Conservation (phyloP, 2,797 vertebrate species). For the Myotis myotis region DNA sequence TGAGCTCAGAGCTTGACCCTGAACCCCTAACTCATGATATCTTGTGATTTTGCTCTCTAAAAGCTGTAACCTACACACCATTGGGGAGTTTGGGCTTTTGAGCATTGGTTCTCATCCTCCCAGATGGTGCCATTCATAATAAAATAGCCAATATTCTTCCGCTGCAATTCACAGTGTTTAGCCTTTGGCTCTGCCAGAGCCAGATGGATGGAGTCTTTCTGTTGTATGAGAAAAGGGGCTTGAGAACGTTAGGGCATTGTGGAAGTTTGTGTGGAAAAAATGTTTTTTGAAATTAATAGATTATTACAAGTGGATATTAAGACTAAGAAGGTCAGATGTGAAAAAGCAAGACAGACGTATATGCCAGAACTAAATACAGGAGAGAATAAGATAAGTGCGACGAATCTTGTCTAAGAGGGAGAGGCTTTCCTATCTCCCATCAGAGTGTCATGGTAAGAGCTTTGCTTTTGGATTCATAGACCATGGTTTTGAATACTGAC, state of each 20-base stretch:
- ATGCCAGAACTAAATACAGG: background rate
- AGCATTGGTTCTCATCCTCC: background rate
- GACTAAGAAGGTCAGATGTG: background rate
- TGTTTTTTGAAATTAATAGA: background rate
- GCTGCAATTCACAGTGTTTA: background rate
- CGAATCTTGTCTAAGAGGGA: background rate
- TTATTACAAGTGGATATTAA: background rate
- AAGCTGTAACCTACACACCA: background rate
- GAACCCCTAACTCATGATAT: background rate
- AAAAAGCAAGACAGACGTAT: background rate
- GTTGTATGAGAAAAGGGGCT: background rate
- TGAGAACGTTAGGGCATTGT: background rate
- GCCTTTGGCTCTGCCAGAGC: background rate
- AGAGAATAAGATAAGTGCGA: background rate
- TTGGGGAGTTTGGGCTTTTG: background rate
- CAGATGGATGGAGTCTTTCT: background rate
- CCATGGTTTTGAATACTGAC: background rate
- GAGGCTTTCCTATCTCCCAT: background rate
- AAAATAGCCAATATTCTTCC: background rate
- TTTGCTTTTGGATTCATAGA: background rate
- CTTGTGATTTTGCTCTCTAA: background rate
- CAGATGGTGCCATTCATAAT: background rate
- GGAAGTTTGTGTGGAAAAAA: background rate
- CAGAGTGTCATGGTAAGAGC: background rate
- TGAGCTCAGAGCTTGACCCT: background rate